Base-by-base conservation (phyloP, 2,797 vertebrate genomes). In the Etheostoma perlongum region DNA sequence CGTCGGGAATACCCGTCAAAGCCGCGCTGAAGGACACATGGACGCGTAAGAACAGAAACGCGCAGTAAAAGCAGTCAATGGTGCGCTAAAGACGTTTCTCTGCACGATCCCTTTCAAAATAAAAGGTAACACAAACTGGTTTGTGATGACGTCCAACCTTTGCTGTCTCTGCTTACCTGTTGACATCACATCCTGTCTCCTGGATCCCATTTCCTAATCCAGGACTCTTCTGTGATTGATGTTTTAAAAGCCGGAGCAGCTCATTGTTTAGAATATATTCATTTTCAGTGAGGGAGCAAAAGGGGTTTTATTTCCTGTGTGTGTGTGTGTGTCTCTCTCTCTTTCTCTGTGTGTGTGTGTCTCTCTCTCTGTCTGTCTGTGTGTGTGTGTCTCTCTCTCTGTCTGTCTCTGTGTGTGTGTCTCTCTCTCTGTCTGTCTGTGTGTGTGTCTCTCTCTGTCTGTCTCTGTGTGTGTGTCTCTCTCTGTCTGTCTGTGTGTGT, bases 221-320 rank as follows among this genome's bases (percentile, higher is more conserved):
- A 40, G 54, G 36, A 33, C 79, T 21, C 6, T 72, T 61, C 61
- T 64, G 83, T 68, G 85, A 93, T 83, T 90, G 91, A 92, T 91
- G 90, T 86, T 88, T 89, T 92, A 93, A 93, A 91, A 93, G 91
- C 91, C 67, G 3, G 68, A 80, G 84, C 77, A 77, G 88, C 83
- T 90, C 76, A 44, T 90, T 85, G 79, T 90, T 92, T 94, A 91
- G 90, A 89, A 92, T 93, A 91, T 93, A 90, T 94, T 94, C 73
- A 92, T 92, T 93, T 91, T 91, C 91, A 90, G 72, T 14, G 82
- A 81, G 70, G 83, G 81, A 76, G 83, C 23, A 19, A 67, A 25
- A 81, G 78, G 89, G 85, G 83, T 93, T 92, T 81, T 86, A 70
- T 94, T 94, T 93, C 92, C 86, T 87, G 63, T 83, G 3, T 36